phyloP scores from a whole-genome alignment of 2,888 invertebrate species.

The Operophtera brumata region DNA sequence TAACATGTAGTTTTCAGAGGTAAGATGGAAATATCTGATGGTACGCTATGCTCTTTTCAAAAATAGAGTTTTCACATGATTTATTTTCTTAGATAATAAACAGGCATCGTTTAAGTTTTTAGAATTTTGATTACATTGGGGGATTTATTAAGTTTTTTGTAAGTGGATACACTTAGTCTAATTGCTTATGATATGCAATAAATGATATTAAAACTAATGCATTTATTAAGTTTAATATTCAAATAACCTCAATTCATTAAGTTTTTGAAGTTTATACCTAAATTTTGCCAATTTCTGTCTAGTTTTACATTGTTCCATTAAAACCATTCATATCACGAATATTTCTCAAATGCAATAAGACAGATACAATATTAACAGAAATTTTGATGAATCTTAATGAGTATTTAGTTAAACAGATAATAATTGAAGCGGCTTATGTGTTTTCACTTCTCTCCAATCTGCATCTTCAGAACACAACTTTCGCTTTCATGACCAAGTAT shows the following conservation, averaged over 20 bases:
- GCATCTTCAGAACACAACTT: background rate
- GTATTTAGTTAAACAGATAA: too few species aligned
- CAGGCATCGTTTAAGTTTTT: background rate
- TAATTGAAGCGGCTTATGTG: too few species aligned
- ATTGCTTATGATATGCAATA: conserved; percentile 18
- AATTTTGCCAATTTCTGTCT: background rate
- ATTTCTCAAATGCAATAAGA: too few species aligned
- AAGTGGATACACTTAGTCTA: background rate
- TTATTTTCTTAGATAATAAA: conserved; percentile 8
- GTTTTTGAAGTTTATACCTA: background rate
- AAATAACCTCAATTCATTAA: background rate
- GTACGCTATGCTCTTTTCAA: background rate
- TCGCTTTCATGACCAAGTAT: background rate
- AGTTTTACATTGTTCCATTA: background rate
- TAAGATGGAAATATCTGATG: background rate
- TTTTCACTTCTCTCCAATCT: too few species aligned
- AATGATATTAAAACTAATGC: conserved; percentile 12
- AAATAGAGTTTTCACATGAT: background rate
- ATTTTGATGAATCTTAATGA: too few species aligned
- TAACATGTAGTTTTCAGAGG: background rate
- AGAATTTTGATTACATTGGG: background rate
- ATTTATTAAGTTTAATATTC: background rate
- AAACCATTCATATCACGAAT: too few species aligned
- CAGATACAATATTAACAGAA: too few species aligned
- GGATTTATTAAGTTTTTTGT: too few species aligned